Evolutionary conservation across 2,113 vertebrate genomes (phyloP).

Genomic region (Brachionichthys hirsutus): DNA sequence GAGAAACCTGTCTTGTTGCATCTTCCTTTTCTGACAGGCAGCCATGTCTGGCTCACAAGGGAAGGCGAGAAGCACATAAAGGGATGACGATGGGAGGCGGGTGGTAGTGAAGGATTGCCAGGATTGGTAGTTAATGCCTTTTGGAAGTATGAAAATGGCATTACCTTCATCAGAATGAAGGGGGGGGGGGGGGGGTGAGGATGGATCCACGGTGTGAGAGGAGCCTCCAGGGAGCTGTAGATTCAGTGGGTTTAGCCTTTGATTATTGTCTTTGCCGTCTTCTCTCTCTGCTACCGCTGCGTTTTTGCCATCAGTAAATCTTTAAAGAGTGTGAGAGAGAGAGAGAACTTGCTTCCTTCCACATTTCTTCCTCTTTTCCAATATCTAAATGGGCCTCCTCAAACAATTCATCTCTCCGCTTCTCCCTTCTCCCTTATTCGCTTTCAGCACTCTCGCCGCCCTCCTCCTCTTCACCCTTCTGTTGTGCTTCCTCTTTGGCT

Average conservation of each 20-base stretch:
- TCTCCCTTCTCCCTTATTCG: constrained; percentile 14
- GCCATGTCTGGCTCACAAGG: constrained; percentile 9
- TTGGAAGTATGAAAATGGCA: constrained; percentile 14
- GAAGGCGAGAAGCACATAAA: constrained; percentile 28
- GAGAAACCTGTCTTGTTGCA: constrained; percentile 39
- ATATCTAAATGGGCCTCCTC: constrained; percentile 5
- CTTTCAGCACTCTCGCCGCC: constrained; percentile 12
- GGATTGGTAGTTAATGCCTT: constrained; percentile 17
- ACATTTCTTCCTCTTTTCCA: constrained; percentile 11
- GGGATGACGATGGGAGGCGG: constrained; percentile 8
- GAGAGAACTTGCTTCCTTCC: constrained; percentile 44
- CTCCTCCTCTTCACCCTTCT: background rate
- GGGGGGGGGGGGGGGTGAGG: background rate
- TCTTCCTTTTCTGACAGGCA: constrained; percentile 39
- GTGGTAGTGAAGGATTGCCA: constrained; percentile 5
- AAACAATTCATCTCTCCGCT: background rate
- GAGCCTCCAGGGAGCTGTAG: constrained; percentile 43
- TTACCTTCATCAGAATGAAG: constrained; percentile 21
- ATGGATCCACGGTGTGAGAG: constrained; percentile 10
- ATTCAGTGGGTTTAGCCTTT: constrained; percentile 50
- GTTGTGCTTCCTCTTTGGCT: constrained; percentile 41
- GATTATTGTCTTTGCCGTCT: constrained; percentile 47
- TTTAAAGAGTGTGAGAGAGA: constrained; percentile 49
- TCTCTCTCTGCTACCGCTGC: constrained; percentile 50
- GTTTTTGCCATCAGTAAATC: constrained; percentile 62